Conservation (phyloP, 2,797 vertebrate species). For the Ptychadena robeensis region DNA sequence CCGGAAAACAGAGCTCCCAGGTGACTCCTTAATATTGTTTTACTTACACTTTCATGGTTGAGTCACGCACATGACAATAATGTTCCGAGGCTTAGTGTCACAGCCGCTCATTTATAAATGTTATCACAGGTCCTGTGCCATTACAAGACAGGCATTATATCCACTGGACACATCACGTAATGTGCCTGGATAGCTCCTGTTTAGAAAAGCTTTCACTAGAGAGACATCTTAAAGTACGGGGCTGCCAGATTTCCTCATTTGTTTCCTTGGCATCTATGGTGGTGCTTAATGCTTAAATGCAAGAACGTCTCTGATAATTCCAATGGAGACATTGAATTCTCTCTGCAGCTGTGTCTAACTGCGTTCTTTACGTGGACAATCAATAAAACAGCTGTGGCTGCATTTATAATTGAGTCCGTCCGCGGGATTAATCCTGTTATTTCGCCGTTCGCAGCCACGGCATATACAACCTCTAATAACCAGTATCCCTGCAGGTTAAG, state of each 20-base stretch:
- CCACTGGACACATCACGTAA: slow-evolving; percentile 24
- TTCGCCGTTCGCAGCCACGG: slow-evolving; percentile 1
- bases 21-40: slow-evolving; percentile 35
- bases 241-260: slow-evolving; percentile 50
- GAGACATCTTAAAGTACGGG: slow-evolving; percentile 17
- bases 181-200: slow-evolving; percentile 20
- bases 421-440: slow-evolving; percentile 1
- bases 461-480: neutral
- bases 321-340: slow-evolving; percentile 30
- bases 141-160: slow-evolving; percentile 15
- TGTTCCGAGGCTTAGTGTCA: slow-evolving; percentile 17
- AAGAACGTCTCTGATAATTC: slow-evolving; percentile 45
- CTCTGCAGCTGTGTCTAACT: slow-evolving; percentile 52
- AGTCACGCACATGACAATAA: slow-evolving; percentile 21
- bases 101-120: slow-evolving; percentile 39
- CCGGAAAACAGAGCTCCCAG: slow-evolving; percentile 25
- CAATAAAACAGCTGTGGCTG: slow-evolving; percentile 44
- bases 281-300: slow-evolving; percentile 52
- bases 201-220: slow-evolving; percentile 40
- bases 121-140: slow-evolving; percentile 10
- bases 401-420: slow-evolving; percentile 17
- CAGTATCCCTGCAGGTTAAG: neutral
- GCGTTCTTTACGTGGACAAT: slow-evolving; percentile 34
- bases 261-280: slow-evolving; percentile 49
- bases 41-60: slow-evolving; percentile 18